phyloP scores from a whole-genome alignment of 1,140 invertebrate genomes.

The Lucilia cuprina region DNA sequence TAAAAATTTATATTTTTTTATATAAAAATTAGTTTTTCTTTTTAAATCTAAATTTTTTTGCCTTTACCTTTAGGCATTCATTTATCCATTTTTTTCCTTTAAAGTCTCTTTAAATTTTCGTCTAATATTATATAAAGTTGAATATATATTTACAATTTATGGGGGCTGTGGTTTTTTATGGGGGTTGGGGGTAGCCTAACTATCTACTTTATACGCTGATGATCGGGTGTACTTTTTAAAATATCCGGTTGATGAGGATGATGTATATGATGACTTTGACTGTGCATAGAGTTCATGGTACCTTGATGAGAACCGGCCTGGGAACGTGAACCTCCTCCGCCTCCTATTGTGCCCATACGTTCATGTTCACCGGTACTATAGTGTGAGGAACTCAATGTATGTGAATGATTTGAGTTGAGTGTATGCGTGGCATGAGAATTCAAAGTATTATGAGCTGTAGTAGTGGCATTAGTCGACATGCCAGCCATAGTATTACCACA shows the following conservation, averaged over 20 bases:
- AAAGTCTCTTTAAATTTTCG: neutral
- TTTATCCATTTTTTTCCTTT: neutral
- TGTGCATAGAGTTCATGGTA: slow-evolving; percentile 64
- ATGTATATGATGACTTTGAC: slow-evolving; percentile 46
- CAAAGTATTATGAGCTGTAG: slow-evolving; percentile 65
- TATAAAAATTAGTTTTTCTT: neutral
- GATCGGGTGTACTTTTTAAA: slow-evolving; percentile 83
- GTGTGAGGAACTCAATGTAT: slow-evolving; percentile 62
- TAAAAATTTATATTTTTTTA: neutral
- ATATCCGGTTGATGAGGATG: slow-evolving; percentile 74
- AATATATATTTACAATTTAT: slow-evolving; percentile 38
- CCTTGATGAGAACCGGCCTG: slow-evolving; percentile 46
- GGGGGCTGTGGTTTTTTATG: no score
- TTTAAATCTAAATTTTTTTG: neutral
- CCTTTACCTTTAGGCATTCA: neutral
- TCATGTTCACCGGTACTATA: slow-evolving; percentile 53
- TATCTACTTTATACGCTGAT: slow-evolving; percentile 65
- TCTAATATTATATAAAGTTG: neutral
- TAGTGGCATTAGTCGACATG: slow-evolving; percentile 61
- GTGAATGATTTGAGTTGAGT: slow-evolving; percentile 63
- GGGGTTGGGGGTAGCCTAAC: no score
- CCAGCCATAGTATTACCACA: slow-evolving; percentile 44
- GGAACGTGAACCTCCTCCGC: slow-evolving; percentile 43
- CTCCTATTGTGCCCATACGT: slow-evolving; percentile 38
- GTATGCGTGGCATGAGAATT: slow-evolving; percentile 65